Evolutionary conservation across 1,140 invertebrate species (phyloP), one percentile per base, ranked within the genome.

Genomic region (Hypothenemus hampei): DNA sequence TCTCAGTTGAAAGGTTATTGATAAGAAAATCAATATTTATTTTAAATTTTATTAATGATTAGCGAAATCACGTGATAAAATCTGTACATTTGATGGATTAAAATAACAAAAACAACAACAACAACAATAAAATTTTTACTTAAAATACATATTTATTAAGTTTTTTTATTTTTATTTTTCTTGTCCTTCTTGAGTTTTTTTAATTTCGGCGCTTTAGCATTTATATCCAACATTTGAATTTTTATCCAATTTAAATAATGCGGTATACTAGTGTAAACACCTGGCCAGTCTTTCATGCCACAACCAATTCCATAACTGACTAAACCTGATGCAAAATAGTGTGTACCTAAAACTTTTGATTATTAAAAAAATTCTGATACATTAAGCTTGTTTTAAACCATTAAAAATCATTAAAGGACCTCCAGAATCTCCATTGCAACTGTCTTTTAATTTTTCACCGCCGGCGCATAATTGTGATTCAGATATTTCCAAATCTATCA

Each of bases 241-340:
- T 53, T 41, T 13, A 62, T 57, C 81, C 81, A 82, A 3, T 72
- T 61, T 10, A 75, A 45, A 55, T 81, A 82, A 40, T 72, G 62
- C 37, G 67, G 71, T 4, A 83, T 75, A 58, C 75, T 78, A 2
- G 80, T 82, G 59, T 84, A 84, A 4, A 84, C 75, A 2, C 79
- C 81, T 0, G 81, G 80, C 13, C 76, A 68, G 43, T 74, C 73
- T 22, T 72, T 65, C 1, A 68, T 56, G 0, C 78, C 81, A 63
- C 82, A 84, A 0, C 69, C 71, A 0, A 76, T 71, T 5, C 82
- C 81, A 65, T 78, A 83, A 60, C 80, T 82, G 4, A 83, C 80
- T 3, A 84, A 68, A 5, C 82, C 82, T n/a, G 65, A 62, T 26
- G 65, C 65, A 46, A 59, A 69, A 61, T 65, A 67, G 1, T 48